phyloP scores from a whole-genome alignment of 2,113 vertebrate genomes.

The Corythoichthys intestinalis region DNA sequence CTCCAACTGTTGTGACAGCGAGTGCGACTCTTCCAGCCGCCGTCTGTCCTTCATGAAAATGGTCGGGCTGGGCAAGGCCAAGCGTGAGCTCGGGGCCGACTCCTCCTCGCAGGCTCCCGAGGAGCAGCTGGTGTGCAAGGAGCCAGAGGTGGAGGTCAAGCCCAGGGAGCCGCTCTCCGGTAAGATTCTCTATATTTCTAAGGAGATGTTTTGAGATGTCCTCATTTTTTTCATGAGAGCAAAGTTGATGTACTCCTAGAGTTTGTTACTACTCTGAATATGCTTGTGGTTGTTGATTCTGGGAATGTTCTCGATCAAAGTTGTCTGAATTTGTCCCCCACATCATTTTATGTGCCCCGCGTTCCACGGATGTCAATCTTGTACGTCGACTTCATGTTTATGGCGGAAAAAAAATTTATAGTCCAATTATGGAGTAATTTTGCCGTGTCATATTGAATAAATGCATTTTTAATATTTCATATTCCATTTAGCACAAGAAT shows the following conservation, averaged over 20 bases:
- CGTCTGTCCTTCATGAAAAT: constrained; percentile 79
- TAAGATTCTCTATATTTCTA: no score
- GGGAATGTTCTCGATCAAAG: constrained; percentile 4
- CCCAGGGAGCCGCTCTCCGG: constrained; percentile 82
- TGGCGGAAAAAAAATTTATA: no score
- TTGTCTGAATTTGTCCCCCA: no score
- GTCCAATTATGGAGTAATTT: no score
- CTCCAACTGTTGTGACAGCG: constrained; percentile 47
- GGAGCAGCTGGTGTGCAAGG: constrained; percentile 60
- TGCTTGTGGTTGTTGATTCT: neutral
- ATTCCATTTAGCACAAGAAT: no score
- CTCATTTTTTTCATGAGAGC: no score
- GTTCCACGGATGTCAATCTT: no score
- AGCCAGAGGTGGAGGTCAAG: constrained; percentile 69
- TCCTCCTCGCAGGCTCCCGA: constrained; percentile 60
- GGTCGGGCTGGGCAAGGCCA: constrained; percentile 74
- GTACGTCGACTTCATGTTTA: no score
- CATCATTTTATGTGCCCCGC: no score
- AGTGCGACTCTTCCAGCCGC: constrained; percentile 60
- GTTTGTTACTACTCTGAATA: neutral
- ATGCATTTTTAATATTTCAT: no score
- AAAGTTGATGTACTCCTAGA: neutral
- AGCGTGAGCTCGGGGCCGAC: constrained; percentile 69
- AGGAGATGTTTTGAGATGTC: no score
- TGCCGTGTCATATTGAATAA: no score